Evolutionary conservation across 1,140 invertebrate genomes (phyloP), one percentile per base, ranked within the genome.

Genomic region (Bacillus rossius): DNA sequence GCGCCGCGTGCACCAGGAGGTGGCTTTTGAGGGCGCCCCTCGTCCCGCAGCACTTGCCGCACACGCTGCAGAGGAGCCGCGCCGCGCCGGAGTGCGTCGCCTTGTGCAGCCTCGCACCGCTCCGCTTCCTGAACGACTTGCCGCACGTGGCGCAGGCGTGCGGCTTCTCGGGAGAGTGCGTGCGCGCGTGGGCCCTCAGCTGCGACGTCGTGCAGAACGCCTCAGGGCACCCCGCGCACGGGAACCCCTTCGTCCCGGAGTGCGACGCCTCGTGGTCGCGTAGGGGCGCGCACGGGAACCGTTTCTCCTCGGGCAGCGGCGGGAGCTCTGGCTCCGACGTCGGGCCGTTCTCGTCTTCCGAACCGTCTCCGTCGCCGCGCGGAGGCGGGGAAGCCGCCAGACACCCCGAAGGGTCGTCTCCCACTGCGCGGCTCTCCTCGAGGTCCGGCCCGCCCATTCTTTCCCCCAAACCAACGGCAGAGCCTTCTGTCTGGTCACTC

Each of bases 231-330:
- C 34, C 48, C 16, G 23, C 26, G 13, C 48, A 50, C 2, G 90
- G 89, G 70, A 96, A 91, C 71, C 83, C 81, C 67, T 89, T 84
- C 34, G 86, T 81, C 71, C 93, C 96, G 13, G 85, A 77, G 61
- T 85, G 83, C 1, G 81, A 78, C 4, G 80, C 83, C 19, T 79
- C 74, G 64, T 85, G 84, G 50, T 83, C 77, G 23, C 79, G 76
- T 4, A 85, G 61, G 45, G 78, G 71, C 19, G 78, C 72, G 22
- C 81, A 82, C 59, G 79, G 73, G 25, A 82, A 81, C 7, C 20
- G 25, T 16, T 50, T 50, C 16, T n/a, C 34, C 16, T 29, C 5
- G 13, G 20, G 20, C 19, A 50, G 10, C 13, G 25, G 23, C 0
- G 48, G 48, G 0, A 50, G 14, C 29, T 34, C 29, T 34, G 29